These are phyloP conservation scores for Ecliptopera silaceata DNA, from an alignment of 2,888 invertebrate species.

Conservation along the genomic window DNA sequence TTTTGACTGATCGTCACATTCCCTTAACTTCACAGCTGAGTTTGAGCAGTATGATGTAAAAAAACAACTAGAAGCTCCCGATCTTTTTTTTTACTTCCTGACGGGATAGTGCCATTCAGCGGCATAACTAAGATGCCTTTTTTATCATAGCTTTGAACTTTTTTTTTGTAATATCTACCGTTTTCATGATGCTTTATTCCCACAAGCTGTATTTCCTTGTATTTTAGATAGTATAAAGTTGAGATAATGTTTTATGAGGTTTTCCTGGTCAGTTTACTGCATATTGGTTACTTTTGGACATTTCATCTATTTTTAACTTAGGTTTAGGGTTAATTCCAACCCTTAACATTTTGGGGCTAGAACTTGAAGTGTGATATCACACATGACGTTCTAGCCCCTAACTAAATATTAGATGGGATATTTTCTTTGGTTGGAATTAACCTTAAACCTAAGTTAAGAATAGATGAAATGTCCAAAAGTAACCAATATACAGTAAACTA, in stretches of 20 bases:
- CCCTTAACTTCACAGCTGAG: neutral
- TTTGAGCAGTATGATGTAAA: neutral
- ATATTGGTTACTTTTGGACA: neutral
- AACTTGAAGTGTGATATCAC: too few relatives aligned
- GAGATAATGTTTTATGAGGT: constrained; percentile 24
- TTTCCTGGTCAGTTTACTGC: neutral
- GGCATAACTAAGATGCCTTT: constrained; percentile 33
- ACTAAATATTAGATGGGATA: too few relatives aligned
- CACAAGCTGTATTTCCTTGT: constrained; percentile 24
- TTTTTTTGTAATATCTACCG: constrained; percentile 31
- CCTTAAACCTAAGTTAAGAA: too few relatives aligned
- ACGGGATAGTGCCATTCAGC: constrained; percentile 34
- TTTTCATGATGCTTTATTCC: constrained; percentile 34
- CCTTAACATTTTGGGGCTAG: too few relatives aligned
- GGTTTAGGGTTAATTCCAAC: too few relatives aligned
- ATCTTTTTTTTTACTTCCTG: constrained; percentile 18
- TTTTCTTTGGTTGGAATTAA: too few relatives aligned
- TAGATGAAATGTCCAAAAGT: neutral
- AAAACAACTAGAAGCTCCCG: neutral
- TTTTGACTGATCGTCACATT: neutral
- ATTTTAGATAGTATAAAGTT: constrained; percentile 25
- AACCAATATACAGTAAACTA: neutral
- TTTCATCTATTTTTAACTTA: neutral
- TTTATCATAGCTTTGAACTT: constrained; percentile 44
- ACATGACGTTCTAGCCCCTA: too few relatives aligned